phyloP scores from a whole-genome alignment of 2,797 vertebrate genomes.

The Acipenser oxyrinchus region DNA sequence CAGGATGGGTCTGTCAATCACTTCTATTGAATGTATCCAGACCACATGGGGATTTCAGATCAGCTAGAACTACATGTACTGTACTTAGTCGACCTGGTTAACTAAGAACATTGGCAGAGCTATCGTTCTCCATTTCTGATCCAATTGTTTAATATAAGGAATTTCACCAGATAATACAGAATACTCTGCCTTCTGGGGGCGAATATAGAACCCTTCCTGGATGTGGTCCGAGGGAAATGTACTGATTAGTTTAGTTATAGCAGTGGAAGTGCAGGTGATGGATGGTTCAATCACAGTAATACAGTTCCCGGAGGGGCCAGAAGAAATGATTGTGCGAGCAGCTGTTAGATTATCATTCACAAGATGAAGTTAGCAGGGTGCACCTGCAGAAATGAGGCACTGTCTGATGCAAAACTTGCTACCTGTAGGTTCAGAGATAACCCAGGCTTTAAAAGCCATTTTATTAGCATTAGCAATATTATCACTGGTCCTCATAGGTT shows the following conservation, averaged over 20 bases:
- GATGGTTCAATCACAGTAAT: slow-evolving; percentile 52
- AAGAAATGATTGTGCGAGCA: slow-evolving; percentile 47
- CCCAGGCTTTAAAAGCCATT: neutral
- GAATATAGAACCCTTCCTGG: neutral
- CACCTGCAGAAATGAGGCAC: slow-evolving; percentile 47
- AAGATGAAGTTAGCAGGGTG: slow-evolving; percentile 35
- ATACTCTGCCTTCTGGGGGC: neutral
- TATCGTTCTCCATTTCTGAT: neutral
- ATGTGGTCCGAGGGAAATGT: slow-evolving; percentile 23
- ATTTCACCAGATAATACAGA: neutral
- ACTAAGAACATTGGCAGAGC: neutral
- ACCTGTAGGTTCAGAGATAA: slow-evolving; percentile 3
- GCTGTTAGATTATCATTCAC: slow-evolving; percentile 35
- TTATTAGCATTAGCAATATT: too few species aligned
- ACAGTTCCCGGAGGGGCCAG: slow-evolving; percentile 39
- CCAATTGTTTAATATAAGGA: neutral
- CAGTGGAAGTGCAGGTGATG: slow-evolving; percentile 42
- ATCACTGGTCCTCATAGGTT: too few species aligned
- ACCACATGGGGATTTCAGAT: too few species aligned
- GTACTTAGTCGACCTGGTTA: neutral
- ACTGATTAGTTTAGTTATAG: slow-evolving; percentile 45
- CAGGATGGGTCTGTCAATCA: too few species aligned
- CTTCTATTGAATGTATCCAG: too few species aligned
- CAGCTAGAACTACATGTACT: too few species aligned
- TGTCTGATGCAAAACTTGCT: slow-evolving; percentile 28